A percentile compares a stretch with the other conserved stretches of the same genome.
phyloP scores from a whole-genome alignment of 2,888 invertebrate genomes.

The Apomyelois bistriatella region DNA sequence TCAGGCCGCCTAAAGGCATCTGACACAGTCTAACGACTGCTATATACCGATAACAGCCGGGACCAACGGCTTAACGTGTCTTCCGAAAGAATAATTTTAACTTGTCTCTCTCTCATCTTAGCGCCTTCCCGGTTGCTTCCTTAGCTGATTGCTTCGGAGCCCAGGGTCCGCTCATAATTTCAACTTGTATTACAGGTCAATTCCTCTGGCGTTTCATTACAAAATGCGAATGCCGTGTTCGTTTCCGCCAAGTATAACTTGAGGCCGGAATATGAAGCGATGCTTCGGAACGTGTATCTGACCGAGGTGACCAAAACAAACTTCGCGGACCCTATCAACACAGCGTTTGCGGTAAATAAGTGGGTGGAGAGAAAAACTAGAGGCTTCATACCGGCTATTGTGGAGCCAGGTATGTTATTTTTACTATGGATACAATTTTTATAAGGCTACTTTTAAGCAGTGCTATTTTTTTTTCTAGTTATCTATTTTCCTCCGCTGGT shows the following conservation, averaged over 20 bases:
- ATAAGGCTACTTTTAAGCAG: too few species aligned
- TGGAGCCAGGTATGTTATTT: slow-evolving; percentile 72
- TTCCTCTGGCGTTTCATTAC: slow-evolving; percentile 43
- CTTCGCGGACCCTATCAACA: slow-evolving; percentile 60
- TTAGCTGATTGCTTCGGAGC: too few species aligned
- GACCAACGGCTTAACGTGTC: too few species aligned
- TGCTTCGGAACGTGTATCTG: slow-evolving; percentile 67
- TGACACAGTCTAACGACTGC: too few species aligned
- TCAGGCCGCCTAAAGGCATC: too few species aligned
- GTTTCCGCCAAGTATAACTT: slow-evolving; percentile 58
- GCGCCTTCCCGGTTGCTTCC: too few species aligned
- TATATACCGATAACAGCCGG: too few species aligned
- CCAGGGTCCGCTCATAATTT: too few species aligned
- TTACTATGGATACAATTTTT: background rate
- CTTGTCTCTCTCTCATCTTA: too few species aligned
- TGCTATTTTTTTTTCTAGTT: too few species aligned
- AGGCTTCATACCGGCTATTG: slow-evolving; percentile 75
- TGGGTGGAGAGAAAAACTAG: slow-evolving; percentile 81
- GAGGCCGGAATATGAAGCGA: slow-evolving; percentile 59
- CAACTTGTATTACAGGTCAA: slow-evolving; percentile 37
- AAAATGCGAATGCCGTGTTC: slow-evolving; percentile 74
- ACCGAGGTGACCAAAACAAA: slow-evolving; percentile 71
- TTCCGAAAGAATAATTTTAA: too few species aligned
- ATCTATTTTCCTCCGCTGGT: too few species aligned
- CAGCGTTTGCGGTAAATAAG: slow-evolving; percentile 75